Percentiles rank a stretch among this genome's conserved stretches.
These are phyloP conservation scores for Aix galericulata DNA, from an alignment of 2,113 vertebrate genomes.

Conservation along the genomic window DNA sequence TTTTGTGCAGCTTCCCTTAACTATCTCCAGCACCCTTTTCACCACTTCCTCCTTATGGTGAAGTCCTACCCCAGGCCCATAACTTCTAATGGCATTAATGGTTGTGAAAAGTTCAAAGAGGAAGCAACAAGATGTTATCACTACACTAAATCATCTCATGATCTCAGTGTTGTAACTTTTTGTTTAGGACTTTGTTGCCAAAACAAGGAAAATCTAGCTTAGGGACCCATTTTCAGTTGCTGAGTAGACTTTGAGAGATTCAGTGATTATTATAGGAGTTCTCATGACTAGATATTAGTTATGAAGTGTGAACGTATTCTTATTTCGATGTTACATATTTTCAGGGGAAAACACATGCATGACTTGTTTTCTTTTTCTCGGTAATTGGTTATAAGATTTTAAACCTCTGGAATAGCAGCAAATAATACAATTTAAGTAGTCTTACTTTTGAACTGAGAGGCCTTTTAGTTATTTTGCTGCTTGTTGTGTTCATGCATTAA, in stretches of 20 bases:
- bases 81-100: not conserved
- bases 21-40: not conserved
- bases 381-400: not conserved
- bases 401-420: not conserved
- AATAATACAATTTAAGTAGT: not conserved
- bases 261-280: not conserved
- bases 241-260: not conserved
- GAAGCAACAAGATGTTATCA: not conserved
- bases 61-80: not conserved
- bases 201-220: not conserved
- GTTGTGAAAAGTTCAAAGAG: constrained; percentile 7
- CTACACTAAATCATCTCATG: not conserved
- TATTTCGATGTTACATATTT: not conserved
- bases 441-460: not conserved
- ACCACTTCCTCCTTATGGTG: not conserved
- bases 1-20: not conserved
- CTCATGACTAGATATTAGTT: not conserved
- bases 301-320: not conserved
- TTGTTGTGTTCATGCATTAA: not conserved
- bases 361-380: not conserved
- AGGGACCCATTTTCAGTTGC: not conserved
- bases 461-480: not conserved
- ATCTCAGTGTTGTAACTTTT: not conserved
- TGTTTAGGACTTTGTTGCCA: not conserved
- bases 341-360: not conserved